phyloP scores from a whole-genome alignment of 2,888 invertebrate species.

The Sarcophaga variegata region DNA sequence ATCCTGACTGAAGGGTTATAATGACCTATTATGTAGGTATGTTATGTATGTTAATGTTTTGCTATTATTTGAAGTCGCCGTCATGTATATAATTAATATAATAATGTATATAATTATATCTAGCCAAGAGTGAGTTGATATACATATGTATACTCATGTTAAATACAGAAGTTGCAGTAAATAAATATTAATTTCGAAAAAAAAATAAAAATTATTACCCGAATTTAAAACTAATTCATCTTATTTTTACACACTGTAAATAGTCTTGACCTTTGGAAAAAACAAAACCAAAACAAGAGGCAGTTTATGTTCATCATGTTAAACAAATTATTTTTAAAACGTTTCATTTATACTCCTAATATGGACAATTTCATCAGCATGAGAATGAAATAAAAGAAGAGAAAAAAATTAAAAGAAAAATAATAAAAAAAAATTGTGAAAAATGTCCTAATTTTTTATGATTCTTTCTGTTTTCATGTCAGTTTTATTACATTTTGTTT shows the following conservation, averaged over 20 bases:
- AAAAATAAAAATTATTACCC: too few species aligned
- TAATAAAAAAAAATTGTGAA: not conserved
- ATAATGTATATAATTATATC: too few species aligned
- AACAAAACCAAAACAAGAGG: not conserved
- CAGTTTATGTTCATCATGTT: not conserved
- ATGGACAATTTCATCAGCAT: conserved; percentile 8
- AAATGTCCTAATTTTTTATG: conserved; percentile 34
- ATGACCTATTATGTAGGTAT: too few species aligned
- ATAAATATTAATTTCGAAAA: too few species aligned
- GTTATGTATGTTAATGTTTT: too few species aligned
- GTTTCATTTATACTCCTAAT: conserved; percentile 29
- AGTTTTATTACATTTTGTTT: conserved; percentile 13
- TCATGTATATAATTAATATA: too few species aligned
- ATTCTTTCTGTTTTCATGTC: not conserved
- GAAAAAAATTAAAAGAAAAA: not conserved
- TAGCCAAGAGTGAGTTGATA: too few species aligned
- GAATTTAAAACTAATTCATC: not conserved
- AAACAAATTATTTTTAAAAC: conserved; percentile 22
- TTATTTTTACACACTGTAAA: not conserved
- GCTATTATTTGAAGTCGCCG: too few species aligned
- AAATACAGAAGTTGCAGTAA: too few species aligned
- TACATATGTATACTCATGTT: too few species aligned
- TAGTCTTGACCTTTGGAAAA: not conserved
- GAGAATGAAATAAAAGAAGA: not conserved
- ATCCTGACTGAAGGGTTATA: too few species aligned